A percentile compares a stretch with the other conserved stretches of the same genome.
These are phyloP conservation scores for Potorous gilbertii DNA, from an alignment of 2,797 vertebrate genomes.

Conservation along the genomic window DNA sequence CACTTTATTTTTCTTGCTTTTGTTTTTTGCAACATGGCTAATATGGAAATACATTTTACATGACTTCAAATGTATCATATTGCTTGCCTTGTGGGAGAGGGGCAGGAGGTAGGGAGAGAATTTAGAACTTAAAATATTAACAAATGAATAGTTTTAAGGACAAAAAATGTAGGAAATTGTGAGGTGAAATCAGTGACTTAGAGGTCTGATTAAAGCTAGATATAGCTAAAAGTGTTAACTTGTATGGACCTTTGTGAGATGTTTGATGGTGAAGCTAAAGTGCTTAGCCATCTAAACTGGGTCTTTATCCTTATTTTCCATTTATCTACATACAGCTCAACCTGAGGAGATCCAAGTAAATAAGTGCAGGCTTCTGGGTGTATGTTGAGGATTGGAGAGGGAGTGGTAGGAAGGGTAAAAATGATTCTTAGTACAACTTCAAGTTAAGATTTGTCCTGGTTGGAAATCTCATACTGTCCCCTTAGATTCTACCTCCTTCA, in stretches of 20 bases:
- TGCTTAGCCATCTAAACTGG: background rate
- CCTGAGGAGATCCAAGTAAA: background rate
- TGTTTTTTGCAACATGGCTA: no score
- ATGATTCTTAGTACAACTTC: background rate
- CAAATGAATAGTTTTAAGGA: no score
- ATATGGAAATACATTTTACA: no score
- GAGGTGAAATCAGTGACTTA: background rate
- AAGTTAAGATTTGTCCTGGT: background rate
- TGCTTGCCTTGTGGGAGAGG: no score
- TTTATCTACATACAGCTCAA: background rate
- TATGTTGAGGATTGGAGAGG: no score
- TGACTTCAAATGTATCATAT: no score
- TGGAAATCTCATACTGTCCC: background rate
- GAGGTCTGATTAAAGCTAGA: background rate
- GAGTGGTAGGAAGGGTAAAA: background rate
- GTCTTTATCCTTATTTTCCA: background rate
- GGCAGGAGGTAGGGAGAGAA: no score
- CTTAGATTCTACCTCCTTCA: background rate
- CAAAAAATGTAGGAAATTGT: background rate
- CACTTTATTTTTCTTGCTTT: no score
- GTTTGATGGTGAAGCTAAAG: background rate
- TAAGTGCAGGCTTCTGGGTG: no score
- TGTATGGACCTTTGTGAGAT: background rate
- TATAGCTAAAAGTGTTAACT: background rate
- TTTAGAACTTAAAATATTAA: no score